These are phyloP conservation scores for Schlechtendalia chinensis DNA, from an alignment of 1,140 invertebrate species.

Conservation along the genomic window DNA sequence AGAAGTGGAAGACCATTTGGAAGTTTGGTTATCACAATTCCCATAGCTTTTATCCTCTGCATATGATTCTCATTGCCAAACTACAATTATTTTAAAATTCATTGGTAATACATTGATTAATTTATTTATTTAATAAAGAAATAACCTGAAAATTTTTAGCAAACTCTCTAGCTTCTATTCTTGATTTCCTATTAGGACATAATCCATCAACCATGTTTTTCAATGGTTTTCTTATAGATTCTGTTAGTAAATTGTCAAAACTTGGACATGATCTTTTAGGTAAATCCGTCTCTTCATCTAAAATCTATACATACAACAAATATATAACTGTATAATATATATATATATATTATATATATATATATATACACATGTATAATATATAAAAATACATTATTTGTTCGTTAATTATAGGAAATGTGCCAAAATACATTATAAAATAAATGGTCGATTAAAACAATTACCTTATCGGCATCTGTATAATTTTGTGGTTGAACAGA, in stretches of 20 bases:
- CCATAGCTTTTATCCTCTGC: slow-evolving; percentile 85
- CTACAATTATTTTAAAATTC: slow-evolving; percentile 55
- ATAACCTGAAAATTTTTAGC: slow-evolving; percentile 33
- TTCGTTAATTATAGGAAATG: too few species aligned
- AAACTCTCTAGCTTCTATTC: slow-evolving; percentile 42
- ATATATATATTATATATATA: not conserved
- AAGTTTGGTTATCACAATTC: slow-evolving; percentile 85
- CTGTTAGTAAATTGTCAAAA: slow-evolving; percentile 77
- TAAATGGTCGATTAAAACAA: not conserved
- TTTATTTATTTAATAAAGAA: not conserved
- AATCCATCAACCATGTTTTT: slow-evolving; percentile 81
- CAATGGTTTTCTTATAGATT: slow-evolving; percentile 72
- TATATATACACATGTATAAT: too few species aligned
- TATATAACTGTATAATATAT: not conserved
- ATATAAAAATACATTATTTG: not conserved
- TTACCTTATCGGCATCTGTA: slow-evolving; percentile 41
- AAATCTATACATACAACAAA: slow-evolving; percentile 16
- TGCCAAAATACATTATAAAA: too few species aligned
- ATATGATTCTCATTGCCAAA: slow-evolving; percentile 88
- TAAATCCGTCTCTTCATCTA: slow-evolving; percentile 53
- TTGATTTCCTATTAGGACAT: slow-evolving; percentile 64
- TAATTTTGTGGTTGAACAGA: slow-evolving; percentile 46
- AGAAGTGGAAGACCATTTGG: slow-evolving; percentile 88
- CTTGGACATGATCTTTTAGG: slow-evolving; percentile 80
- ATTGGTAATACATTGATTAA: not conserved